Evolutionary conservation across 1,140 invertebrate genomes (phyloP).

Genomic region (Subanguina moxae): DNA sequence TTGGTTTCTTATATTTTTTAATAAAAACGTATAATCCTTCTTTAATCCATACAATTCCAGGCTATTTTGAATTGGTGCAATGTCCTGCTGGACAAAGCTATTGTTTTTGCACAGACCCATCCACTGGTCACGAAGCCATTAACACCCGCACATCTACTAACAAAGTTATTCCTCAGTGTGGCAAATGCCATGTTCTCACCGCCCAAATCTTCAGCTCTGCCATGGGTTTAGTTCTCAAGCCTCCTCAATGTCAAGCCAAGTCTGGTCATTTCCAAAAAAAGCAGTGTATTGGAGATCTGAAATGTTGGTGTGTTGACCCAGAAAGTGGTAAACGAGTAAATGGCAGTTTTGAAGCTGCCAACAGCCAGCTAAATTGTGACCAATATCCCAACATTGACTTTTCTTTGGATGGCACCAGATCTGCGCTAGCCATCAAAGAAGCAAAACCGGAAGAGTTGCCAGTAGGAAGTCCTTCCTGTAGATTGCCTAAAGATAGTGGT

Average conservation of each 20-base stretch:
- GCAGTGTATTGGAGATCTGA: background rate
- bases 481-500: constrained; percentile 8
- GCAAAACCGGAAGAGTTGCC: background rate
- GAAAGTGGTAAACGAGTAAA: background rate
- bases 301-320: constrained; percentile 1
- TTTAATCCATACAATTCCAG: background rate
- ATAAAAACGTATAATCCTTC: no score
- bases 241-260: background rate
- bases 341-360: background rate
- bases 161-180: background rate
- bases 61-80: constrained; percentile 14
- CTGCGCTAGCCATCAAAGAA: background rate
- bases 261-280: background rate
- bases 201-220: background rate
- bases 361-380: background rate
- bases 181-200: constrained; percentile 3
- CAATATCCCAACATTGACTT: background rate
- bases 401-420: background rate
- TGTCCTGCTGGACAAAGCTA: background rate
- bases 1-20: background rate
- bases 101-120: constrained; percentile 8
- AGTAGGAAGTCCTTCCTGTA: constrained; percentile 1
- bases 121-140: constrained; percentile 1
- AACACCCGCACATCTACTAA: background rate
- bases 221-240: no score